Evolutionary conservation across 1,140 invertebrate species (phyloP).

Genomic region (Drosophila sulfurigaster): DNA sequence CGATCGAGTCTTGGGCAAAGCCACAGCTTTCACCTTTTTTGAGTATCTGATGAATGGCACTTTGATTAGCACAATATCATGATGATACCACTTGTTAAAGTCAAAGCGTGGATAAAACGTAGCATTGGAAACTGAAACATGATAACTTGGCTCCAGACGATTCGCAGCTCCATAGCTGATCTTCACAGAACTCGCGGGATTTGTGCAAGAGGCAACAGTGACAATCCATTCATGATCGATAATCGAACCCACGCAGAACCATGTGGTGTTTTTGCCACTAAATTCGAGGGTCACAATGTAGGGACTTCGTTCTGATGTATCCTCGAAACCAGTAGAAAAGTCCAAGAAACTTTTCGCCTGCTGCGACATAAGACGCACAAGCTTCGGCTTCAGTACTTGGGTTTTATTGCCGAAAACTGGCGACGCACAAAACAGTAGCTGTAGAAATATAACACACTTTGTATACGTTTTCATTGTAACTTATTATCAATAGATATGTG

Average conservation of each 20-base stretch:
- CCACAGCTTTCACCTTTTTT: neutral
- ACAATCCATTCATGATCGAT: constrained; percentile 37
- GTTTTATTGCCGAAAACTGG: neutral
- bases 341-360: neutral
- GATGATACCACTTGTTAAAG: constrained; percentile 2
- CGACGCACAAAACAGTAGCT: neutral
- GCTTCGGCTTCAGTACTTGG: neutral
- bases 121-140: constrained; percentile 5
- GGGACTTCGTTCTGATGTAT: neutral
- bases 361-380: constrained; percentile 20
- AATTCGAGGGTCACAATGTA: constrained; percentile 40
- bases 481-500: neutral
- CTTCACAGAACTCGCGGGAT: neutral
- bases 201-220: constrained; percentile 41
- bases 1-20: neutral
- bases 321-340: constrained; percentile 8
- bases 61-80: constrained; percentile 39
- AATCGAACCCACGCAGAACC: constrained; percentile 38
- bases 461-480: neutral
- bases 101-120: constrained; percentile 5
- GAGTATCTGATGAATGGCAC: constrained; percentile 8
- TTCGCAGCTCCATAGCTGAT: constrained; percentile 13
- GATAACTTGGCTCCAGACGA: neutral
- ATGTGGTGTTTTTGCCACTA: neutral
- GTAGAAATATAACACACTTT: neutral